Evolutionary conservation across 2,888 invertebrate species (phyloP), one percentile per base, ranked within the genome.

Genomic region (Morpho helenor): DNA sequence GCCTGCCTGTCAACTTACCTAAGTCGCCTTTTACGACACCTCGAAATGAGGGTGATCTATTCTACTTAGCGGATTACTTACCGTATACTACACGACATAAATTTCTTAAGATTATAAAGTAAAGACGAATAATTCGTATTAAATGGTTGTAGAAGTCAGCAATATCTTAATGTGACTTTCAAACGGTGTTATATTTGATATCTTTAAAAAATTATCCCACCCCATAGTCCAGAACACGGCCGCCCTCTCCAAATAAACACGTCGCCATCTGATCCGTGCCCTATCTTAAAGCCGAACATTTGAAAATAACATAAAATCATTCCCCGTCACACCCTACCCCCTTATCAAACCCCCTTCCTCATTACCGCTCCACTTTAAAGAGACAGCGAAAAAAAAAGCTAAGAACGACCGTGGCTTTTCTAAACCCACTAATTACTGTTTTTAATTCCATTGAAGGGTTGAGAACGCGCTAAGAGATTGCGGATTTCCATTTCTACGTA

Each of bases 361-460:
- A 51, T 51, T 51, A 51, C 43, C 42, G 43, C 3, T 40, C 51
- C 51, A 44, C 51, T 51, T 51, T 51, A 50, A 50, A 50, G 39
- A 7, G 54, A 54, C 42, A 54, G 54, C 54, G n/a, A 52, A 55
- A 48, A 56, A 31, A 47, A 23, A 52, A 43, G 48, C 8, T 7
- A 23, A 53, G 52, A 57, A 53, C 52, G 57, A 56, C 51, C 51
- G 57, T 53, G 49, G 50, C 58, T 59, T 62, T 57, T 65, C 60
- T 62, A 52, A 61, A 64, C 57, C 62, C 66, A 66, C 66, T 68
- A 68, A 68, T 68, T 68, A 65, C 66, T 61, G 64, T 66, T 67
- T n/a, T 66, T 64, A 65, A 67, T 65, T 63, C 60, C 63, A 62
- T 65, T 66, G 60, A 65, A 67, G 60, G 60, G 62, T 63, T 60